Conservation (phyloP, 2,797 vertebrate species). For the Lepilemur septentrionalis region DNA sequence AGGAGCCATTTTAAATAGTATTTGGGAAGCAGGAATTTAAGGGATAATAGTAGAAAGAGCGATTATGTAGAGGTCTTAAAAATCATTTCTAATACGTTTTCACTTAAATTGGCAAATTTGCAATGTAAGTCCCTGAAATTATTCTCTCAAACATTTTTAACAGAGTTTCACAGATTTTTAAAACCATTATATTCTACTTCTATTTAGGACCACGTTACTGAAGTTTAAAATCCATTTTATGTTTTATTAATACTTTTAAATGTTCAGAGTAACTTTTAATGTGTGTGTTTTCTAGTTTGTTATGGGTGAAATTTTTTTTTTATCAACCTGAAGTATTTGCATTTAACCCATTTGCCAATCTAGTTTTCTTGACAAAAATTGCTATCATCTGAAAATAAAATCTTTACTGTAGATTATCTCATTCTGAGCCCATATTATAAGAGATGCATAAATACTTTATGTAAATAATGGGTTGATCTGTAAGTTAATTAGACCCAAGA, state of each 20-base stretch:
- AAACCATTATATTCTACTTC: background rate
- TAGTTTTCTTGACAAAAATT: background rate
- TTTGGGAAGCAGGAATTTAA: background rate
- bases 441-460: background rate
- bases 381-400: slow-evolving; percentile 36
- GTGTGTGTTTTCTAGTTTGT: background rate
- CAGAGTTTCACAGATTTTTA: background rate
- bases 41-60: background rate
- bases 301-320: background rate
- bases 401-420: slow-evolving; percentile 41
- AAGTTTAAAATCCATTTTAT: slow-evolving; percentile 38
- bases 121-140: background rate
- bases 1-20: slow-evolving; percentile 39
- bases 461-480: slow-evolving; percentile 34
- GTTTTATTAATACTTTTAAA: background rate
- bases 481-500: slow-evolving; percentile 40
- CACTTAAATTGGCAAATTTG: slow-evolving; percentile 32
- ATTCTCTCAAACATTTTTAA: slow-evolving; percentile 42
- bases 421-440: slow-evolving; percentile 15
- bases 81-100: slow-evolving; percentile 42
- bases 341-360: background rate
- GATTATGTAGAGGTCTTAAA: background rate
- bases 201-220: background rate
- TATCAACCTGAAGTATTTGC: background rate
- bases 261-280: slow-evolving; percentile 11